Evolutionary conservation across 2,113 vertebrate species (phyloP).

Genomic region (Melanocharis versteri): DNA sequence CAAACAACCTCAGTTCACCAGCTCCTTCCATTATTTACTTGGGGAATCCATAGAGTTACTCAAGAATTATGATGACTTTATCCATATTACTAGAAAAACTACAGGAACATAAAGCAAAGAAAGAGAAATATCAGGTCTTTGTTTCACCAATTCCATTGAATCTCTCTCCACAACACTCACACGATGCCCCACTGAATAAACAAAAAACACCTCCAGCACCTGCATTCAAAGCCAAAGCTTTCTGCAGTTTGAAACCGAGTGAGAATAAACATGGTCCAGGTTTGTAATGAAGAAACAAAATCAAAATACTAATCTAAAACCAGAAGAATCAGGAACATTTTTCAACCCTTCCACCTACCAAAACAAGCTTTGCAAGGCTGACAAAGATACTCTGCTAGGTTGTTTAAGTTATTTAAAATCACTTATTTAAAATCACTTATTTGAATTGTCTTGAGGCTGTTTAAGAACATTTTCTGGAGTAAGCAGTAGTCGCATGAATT

Average conservation of each 20-base stretch:
- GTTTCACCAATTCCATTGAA: background rate
- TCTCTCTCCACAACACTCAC: background rate
- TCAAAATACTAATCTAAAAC: background rate
- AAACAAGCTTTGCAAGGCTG: background rate
- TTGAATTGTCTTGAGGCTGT: background rate
- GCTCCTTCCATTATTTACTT: background rate
- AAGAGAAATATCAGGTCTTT: background rate
- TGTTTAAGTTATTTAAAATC: background rate
- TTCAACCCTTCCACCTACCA: background rate
- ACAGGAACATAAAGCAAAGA: background rate
- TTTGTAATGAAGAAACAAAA: background rate
- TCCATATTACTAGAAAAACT: background rate
- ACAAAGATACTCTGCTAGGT: background rate
- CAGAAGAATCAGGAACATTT: background rate
- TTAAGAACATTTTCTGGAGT: background rate
- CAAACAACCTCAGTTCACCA: background rate
- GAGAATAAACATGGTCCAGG: background rate
- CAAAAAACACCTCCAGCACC: rapidly evolving
- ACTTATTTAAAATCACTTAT: background rate
- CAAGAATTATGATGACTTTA: background rate
- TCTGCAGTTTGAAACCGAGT: background rate
- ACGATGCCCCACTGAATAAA: background rate
- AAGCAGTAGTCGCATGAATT: background rate
- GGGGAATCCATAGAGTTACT: background rate
- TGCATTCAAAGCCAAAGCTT: background rate